A percentile compares a stretch with the other conserved stretches of the same genome.
These are phyloP conservation scores for Tenrec ecaudatus DNA, from an alignment of 2,113 vertebrate species.

Conservation along the genomic window DNA sequence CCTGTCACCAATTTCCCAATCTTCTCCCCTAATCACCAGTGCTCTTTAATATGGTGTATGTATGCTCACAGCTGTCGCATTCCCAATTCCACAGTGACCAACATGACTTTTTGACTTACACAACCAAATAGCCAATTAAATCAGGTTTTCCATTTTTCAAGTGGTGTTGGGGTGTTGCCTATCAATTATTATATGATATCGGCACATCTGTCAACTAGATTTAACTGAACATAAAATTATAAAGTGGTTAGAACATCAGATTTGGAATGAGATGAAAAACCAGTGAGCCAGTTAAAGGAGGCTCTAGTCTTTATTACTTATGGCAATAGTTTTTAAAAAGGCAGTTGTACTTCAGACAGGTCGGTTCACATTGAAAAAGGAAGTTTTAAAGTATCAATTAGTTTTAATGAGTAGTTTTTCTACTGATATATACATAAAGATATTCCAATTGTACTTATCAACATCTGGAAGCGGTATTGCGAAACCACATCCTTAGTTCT, in stretches of 20 bases:
- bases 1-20: no score
- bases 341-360: neutral
- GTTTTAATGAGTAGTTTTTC: conserved; percentile 51
- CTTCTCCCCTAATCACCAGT: neutral
- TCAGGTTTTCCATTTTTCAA: conserved; percentile 23
- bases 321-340: neutral
- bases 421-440: neutral
- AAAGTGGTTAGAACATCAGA: neutral
- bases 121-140: conserved; percentile 21
- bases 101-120: neutral
- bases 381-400: conserved; percentile 57
- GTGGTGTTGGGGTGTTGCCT: neutral
- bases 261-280: conserved; percentile 14
- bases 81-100: neutral
- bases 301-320: conserved; percentile 16
- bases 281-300: neutral
- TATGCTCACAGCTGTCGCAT: neutral
- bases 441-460: conserved; percentile 29
- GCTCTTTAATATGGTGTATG: neutral
- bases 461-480: conserved; percentile 59
- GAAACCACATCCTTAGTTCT: conserved; percentile 2
- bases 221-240: conserved; percentile 18
- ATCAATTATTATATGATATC: neutral
- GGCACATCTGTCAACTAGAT: conserved; percentile 25
- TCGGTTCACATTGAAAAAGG: conserved; percentile 60